phyloP scores from a whole-genome alignment of 2,113 vertebrate species.

The Panthera leo region DNA sequence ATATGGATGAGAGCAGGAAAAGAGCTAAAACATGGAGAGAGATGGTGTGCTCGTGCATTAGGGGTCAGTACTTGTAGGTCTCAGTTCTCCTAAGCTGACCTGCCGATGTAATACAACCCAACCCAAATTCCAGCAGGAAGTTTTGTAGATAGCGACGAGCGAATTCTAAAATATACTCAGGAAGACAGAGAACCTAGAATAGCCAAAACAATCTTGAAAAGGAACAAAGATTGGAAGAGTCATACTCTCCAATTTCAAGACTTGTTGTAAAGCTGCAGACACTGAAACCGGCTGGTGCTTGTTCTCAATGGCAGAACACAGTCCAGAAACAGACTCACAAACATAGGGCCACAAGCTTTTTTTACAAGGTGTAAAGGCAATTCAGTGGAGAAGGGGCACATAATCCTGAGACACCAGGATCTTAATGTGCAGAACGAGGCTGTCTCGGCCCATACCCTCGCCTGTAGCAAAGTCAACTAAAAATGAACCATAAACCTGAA shows the following conservation, averaged over 20 bases:
- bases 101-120: neutral
- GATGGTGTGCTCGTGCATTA: rapidly evolving
- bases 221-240: neutral
- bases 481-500: neutral
- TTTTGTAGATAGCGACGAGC: neutral
- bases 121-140: neutral
- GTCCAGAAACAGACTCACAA: neutral
- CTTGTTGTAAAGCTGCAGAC: neutral
- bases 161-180: neutral
- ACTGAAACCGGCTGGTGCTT: no score
- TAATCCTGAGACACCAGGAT: neutral
- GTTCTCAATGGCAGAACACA: neutral
- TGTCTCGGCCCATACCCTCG: neutral
- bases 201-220: neutral
- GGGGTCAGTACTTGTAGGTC: neutral
- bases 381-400: neutral
- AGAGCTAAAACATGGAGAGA: neutral
- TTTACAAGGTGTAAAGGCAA: neutral
- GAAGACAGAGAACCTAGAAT: neutral
- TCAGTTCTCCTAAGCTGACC: neutral
- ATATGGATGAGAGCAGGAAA: neutral
- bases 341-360: neutral
- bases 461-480: neutral
- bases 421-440: neutral
- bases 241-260: neutral